Base-by-base conservation (phyloP, 1,140 invertebrate genomes). In the Samia ricini region DNA sequence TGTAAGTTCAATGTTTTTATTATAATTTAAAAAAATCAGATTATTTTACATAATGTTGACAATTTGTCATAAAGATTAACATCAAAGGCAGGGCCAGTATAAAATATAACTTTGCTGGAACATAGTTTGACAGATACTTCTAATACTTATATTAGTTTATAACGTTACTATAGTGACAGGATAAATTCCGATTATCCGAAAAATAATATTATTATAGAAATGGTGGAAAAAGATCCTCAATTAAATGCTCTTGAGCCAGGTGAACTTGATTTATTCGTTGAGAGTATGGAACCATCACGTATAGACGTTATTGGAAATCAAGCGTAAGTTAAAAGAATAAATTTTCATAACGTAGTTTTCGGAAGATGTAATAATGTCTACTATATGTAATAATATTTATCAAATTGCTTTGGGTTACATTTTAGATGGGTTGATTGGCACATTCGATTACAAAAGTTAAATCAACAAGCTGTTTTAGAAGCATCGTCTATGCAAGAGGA, bases 391-490 rank as follows among this genome's bases (percentile, higher is more conserved):
- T n/a, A n/a, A 54, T 22, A 24, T 24, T 26, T 56, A 56, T 26
- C 50, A 50, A 49, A n/a, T 60, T n/a, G 50, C 42, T n/a, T n/a
- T n/a, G n/a, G n/a, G n/a, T n/a, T n/a, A 42, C 23, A 57, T 72
- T 69, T 19, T 51, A 91, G 95, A 54, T 97, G 95, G 95, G 88
- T 95, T 48, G 95, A 96, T 72, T 94, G 93, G 82, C 95, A 96
- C 71, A 94, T 95, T 74, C 92, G 93, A 68, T 79, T 96, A 3
- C 93, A 96, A 69, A 94, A 96, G 79, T 77, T 97, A n/a, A 95
- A 95, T 67, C 95, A 96, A 79, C 94, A 96, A 91, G 95, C 94
- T 29, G 91, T 95, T 66, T 86, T 96, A 20, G 95, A 97, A 89
- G 94, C 95, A 20, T 91, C 88, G 12, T 88, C 90, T 22, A 80